Evolutionary conservation across 2,797 vertebrate species (phyloP).

Genomic region (Crossoptilon crossoptilon): DNA sequence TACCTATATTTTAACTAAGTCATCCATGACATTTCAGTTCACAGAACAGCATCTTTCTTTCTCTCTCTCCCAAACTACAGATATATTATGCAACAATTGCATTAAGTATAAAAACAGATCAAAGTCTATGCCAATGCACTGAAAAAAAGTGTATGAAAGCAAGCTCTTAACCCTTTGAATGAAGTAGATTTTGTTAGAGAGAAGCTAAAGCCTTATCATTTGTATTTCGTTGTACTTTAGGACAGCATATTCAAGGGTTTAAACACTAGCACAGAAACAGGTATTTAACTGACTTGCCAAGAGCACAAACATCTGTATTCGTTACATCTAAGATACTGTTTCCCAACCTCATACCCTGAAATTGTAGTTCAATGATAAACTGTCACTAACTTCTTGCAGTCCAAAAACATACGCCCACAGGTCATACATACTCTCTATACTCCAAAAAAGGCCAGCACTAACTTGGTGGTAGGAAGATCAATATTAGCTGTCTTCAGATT

Average conservation of each 20-base stretch:
- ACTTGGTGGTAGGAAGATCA: background rate
- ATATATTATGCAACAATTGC: conserved; percentile 21
- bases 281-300: background rate
- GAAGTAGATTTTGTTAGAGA: conserved; percentile 27
- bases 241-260: background rate
- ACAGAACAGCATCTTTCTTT: background rate
- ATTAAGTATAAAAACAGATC: background rate
- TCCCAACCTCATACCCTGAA: background rate
- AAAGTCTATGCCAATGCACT: conserved; percentile 47
- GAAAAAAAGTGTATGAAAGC: background rate
- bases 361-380: background rate
- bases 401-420: background rate
- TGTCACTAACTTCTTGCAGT: background rate
- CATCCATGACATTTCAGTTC: background rate
- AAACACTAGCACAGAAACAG: conserved; percentile 36
- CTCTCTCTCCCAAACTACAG: conserved; percentile 5
- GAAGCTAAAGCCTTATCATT: background rate
- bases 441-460: background rate
- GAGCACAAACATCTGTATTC: background rate
- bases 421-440: background rate
- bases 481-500: background rate
- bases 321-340: background rate
- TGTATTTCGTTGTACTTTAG: background rate
- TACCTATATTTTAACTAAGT: conserved; percentile 36
- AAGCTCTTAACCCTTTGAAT: conserved; percentile 45